Percentiles rank a stretch among this genome's conserved stretches.
phyloP scores from a whole-genome alignment of 2,113 vertebrate genomes.

The Oreochromis aureus region DNA sequence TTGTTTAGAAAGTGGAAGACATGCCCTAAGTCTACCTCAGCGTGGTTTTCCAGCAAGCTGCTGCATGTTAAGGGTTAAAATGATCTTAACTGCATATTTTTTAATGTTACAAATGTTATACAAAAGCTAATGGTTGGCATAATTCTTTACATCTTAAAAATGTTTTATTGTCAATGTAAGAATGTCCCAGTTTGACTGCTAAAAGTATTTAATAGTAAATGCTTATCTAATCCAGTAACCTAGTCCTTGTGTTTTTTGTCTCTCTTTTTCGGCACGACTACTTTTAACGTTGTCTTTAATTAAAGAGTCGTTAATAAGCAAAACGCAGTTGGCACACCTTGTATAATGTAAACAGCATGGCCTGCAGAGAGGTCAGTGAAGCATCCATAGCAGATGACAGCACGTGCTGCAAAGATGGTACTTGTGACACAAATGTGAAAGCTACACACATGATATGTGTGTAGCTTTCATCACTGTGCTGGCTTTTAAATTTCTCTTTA shows the following conservation, averaged over 20 bases:
- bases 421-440: neutral
- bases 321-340: neutral
- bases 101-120: neutral
- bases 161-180: neutral
- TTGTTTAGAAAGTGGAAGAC: neutral
- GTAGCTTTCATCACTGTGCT: neutral
- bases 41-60: neutral
- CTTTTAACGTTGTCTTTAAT: neutral
- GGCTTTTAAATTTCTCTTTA: neutral
- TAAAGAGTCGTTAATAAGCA: neutral
- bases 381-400: neutral
- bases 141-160: neutral
- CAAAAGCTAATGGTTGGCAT: neutral
- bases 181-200: neutral
- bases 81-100: neutral
- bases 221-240: neutral
- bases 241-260: neutral
- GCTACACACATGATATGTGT: neutral
- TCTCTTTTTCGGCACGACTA: too few species aligned
- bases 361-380: neutral
- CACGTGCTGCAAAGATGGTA: neutral
- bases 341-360: neutral
- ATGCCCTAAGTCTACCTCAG: neutral
- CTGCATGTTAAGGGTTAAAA: neutral
- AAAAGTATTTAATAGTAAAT: neutral